phyloP scores from a whole-genome alignment of 53 echinoderm and acorn worm genomes.

The Actinopyga echinites region DNA sequence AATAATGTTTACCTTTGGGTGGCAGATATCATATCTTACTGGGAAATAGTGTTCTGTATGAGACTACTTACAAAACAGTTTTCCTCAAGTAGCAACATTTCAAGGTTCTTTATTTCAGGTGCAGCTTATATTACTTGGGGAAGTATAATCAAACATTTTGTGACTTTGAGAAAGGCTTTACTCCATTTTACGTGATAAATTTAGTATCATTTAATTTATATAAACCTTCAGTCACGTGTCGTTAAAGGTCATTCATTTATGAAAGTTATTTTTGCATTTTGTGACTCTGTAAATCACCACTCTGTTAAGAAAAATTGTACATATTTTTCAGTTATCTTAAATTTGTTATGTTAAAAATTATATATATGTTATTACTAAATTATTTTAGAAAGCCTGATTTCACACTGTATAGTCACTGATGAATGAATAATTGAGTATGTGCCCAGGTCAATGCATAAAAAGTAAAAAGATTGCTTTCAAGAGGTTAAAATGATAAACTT shows the following conservation, averaged over 20 bases:
- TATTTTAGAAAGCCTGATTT: slow-evolving; percentile 29
- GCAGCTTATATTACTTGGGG: too few species aligned
- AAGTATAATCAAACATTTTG: too few species aligned
- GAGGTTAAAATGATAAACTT: not conserved
- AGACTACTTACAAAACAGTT: too few species aligned
- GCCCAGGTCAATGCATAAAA: not conserved
- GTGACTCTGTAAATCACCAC: not conserved
- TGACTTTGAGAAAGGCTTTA: too few species aligned
- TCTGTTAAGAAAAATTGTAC: not conserved
- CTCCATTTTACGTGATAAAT: too few species aligned
- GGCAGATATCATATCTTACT: too few species aligned
- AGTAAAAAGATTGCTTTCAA: not conserved
- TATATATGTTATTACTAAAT: slow-evolving; percentile 34
- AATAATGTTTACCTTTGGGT: too few species aligned
- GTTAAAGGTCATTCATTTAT: not conserved
- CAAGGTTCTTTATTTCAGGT: too few species aligned
- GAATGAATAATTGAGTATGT: not conserved
- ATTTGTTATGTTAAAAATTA: slow-evolving; percentile 29
- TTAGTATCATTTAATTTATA: too few species aligned
- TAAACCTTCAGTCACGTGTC: too few species aligned
- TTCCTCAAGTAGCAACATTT: too few species aligned
- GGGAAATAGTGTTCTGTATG: too few species aligned
- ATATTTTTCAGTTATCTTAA: not conserved
- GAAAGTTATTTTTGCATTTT: not conserved
- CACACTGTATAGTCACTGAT: not conserved